Evolutionary conservation across 2,113 vertebrate species (phyloP).

Genomic region (Marcusenius ussheri): DNA sequence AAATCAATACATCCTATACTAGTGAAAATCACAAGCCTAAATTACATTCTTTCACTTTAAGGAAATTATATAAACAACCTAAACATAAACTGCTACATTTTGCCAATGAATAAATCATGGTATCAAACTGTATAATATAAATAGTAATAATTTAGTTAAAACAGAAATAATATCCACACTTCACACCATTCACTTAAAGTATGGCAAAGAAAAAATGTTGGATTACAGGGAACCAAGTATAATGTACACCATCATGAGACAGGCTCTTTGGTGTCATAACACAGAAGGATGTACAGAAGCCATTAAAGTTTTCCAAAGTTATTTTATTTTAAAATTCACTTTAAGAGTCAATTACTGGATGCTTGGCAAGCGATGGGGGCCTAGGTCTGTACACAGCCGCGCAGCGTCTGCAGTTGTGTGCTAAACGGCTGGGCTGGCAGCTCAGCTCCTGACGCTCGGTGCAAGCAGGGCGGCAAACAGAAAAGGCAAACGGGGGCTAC

Average conservation of each 20-base stretch:
- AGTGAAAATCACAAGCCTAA: no score
- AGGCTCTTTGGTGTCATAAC: not conserved
- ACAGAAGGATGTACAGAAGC: not conserved
- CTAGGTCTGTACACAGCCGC: conserved; percentile 10
- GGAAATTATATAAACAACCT: not conserved
- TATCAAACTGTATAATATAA: not conserved
- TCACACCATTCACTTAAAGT: not conserved
- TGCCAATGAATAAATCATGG: not conserved
- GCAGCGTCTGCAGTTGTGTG: not conserved
- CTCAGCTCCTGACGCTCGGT: conserved; percentile 20
- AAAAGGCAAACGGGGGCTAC: conserved; percentile 25
- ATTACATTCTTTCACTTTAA: not conserved
- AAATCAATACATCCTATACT: no score
- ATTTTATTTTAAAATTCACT: conserved; percentile 61
- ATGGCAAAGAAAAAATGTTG: no score
- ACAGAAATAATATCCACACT: not conserved
- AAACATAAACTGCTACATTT: not conserved
- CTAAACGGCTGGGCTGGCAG: conserved; percentile 17
- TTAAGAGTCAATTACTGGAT: conserved; percentile 37
- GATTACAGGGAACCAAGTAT: not conserved
- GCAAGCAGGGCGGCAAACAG: conserved; percentile 16
- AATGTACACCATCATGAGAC: not conserved
- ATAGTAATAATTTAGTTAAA: not conserved
- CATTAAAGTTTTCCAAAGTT: conserved; percentile 33
- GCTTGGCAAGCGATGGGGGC: not conserved